These are phyloP conservation scores for Netelia virgata DNA, from an alignment of 2,888 invertebrate species.

Conservation along the genomic window DNA sequence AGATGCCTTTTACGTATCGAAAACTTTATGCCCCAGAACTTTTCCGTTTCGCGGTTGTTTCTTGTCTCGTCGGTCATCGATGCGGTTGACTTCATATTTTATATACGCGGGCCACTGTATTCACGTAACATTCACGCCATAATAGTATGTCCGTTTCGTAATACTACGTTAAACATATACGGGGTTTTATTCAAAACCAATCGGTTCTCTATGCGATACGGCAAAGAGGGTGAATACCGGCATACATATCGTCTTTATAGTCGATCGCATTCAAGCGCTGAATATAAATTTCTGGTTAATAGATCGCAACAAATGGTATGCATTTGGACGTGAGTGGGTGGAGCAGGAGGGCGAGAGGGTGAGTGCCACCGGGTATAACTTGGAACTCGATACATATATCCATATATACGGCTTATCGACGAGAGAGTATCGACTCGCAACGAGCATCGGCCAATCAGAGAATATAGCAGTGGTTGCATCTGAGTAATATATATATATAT, in stretches of 20 bases:
- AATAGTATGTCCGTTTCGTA: neutral
- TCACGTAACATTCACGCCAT: neutral
- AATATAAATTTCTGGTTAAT: slow-evolving; percentile 79
- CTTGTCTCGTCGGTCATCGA: neutral
- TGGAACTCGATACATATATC: neutral
- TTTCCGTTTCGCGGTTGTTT: neutral
- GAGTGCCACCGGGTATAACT: slow-evolving; percentile 13
- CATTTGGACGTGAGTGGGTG: slow-evolving; percentile 13
- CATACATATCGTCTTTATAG: neutral
- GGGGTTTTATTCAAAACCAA: slow-evolving; percentile 43
- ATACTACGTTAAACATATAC: neutral
- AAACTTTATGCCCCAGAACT: slow-evolving; percentile 13
- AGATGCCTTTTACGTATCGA: slow-evolving; percentile 3
- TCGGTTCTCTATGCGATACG: slow-evolving; percentile 48
- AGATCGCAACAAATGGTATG: slow-evolving; percentile 78
- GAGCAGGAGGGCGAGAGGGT: slow-evolving; percentile 15
- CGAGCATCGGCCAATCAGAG: slow-evolving; percentile 44
- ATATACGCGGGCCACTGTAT: neutral
- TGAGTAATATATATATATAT: neutral
- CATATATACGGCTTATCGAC: neutral
- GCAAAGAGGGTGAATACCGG: slow-evolving; percentile 14
- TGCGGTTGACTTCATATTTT: slow-evolving; percentile 3
- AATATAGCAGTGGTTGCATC: slow-evolving; percentile 20
- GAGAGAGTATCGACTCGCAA: slow-evolving; percentile 51
- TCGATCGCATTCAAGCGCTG: slow-evolving; percentile 68